Base-by-base conservation (phyloP, 2,888 invertebrate species). In the Drosophila anceps region DNA sequence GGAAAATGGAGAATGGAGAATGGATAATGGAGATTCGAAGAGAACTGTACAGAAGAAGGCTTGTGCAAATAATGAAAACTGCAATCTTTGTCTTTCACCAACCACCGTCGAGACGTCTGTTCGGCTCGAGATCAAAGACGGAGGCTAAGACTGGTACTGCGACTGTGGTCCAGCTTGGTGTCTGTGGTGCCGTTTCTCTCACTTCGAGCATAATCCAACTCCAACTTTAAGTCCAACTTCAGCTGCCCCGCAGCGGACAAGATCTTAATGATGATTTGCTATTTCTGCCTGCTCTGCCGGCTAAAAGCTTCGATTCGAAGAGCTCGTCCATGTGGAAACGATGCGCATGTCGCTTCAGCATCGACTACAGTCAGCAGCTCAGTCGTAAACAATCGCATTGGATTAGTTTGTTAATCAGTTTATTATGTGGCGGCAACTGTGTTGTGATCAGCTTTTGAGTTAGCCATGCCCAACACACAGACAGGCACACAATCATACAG, bases 381-480 rank as follows among this genome's bases (percentile, higher is more conserved):
- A 74, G 69, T 78, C 81, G 80, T 73, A 86, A 86, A 80, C 83
- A 84, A 88, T 90, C 91, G 75, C 58, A 81, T 71, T 72, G 87
- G 80, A 88, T 91, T 89, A 87, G 80, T 87, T 87, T 82, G 73
- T 83, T 89, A 87, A 89, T 84, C 77, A 90, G 73, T 83, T 83
- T 75, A 84, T 82, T 75, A 77, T 73, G 69, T 67, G 81, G 62
- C 76, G 72, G 86, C 68, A 61, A 64, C 27, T 55, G 37, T 69
- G 69, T 61, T 87, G 43, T 71, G 70, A 67, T 78, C 69, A 39
- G 33, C 46, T 50, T 35, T 48, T 20, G 58, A 39, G 20, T 44
- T 65, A 27, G 10, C 39, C 46, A 15, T 50, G 18, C 31, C 50
- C 31, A 7, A 3, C 12, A 31, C 29, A 7, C 27, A 15, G 24